Conservation (phyloP, 2,888 invertebrate genomes). For the Microplitis deprimator region DNA sequence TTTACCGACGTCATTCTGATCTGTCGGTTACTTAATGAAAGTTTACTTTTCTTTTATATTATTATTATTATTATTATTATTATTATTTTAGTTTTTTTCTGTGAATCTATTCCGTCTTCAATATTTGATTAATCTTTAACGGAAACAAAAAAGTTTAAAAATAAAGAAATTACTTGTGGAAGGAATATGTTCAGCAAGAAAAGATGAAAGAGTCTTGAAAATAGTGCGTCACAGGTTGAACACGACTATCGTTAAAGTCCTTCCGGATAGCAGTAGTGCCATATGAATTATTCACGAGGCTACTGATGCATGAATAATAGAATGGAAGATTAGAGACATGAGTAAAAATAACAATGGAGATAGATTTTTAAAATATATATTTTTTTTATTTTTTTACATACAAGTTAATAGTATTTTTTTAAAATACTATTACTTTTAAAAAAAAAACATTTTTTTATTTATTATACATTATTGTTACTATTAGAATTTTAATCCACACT, state of each 20-base stretch:
- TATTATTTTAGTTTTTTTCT: not conserved
- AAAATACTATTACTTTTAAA: not conserved
- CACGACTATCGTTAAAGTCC: constrained; percentile 38
- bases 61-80: not conserved
- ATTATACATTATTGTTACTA: too few relatives aligned
- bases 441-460: not conserved
- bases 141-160: not conserved
- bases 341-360: constrained; percentile 14
- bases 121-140: not conserved
- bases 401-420: not conserved
- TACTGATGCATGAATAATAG: constrained; percentile 20
- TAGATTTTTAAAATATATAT: constrained; percentile 11
- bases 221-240: constrained; percentile 27
- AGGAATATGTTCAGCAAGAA: constrained; percentile 1
- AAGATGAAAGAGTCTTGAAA: constrained; percentile 29
- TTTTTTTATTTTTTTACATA: not conserved
- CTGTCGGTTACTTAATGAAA: not conserved
- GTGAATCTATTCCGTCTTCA: not conserved
- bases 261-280: constrained; percentile 38
- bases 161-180: not conserved
- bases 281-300: constrained; percentile 50
- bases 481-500: too few relatives aligned
- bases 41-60: not conserved
- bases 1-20: not conserved
- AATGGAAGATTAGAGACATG: constrained; percentile 13